phyloP scores from a whole-genome alignment of 1,140 invertebrate genomes.

The Brachionus rubens region DNA sequence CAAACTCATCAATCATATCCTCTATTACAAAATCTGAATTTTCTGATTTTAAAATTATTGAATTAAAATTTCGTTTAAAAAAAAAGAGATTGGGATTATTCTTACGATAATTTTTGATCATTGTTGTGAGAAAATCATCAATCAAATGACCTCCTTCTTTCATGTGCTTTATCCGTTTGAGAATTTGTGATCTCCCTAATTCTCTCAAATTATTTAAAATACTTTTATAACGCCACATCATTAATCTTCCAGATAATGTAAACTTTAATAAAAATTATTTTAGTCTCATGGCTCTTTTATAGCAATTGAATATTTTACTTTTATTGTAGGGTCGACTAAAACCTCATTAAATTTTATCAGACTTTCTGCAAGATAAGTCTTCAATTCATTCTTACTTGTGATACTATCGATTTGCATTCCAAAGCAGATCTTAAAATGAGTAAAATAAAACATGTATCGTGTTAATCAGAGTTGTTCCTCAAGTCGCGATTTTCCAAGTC shows the following conservation, averaged over 20 bases:
- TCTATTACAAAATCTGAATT: conserved; percentile 21
- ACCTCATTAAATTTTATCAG: neutral
- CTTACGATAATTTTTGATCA: conserved; percentile 2
- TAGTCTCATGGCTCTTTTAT: neutral
- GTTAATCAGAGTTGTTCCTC: too few relatives aligned
- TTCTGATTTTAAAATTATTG: neutral
- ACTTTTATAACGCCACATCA: neutral
- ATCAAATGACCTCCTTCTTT: conserved; percentile 4
- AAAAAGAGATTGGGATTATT: neutral
- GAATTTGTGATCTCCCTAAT: conserved; percentile 13
- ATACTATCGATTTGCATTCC: conserved; percentile 9
- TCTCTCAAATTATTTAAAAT: neutral
- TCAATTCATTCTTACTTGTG: neutral
- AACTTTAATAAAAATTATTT: neutral
- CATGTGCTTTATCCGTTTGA: neutral
- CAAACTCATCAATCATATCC: conserved; percentile 32
- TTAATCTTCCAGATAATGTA: neutral
- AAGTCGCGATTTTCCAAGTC: too few relatives aligned
- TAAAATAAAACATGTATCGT: too few relatives aligned
- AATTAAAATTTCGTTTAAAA: neutral
- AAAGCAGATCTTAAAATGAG: conserved; percentile 3
- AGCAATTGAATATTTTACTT: neutral
- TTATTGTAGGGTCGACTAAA: neutral
- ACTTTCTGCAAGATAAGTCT: neutral
- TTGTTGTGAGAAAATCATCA: conserved; percentile 1